Base-by-base conservation (phyloP, 2,888 invertebrate genomes). In the Subacronicta megacephala region DNA sequence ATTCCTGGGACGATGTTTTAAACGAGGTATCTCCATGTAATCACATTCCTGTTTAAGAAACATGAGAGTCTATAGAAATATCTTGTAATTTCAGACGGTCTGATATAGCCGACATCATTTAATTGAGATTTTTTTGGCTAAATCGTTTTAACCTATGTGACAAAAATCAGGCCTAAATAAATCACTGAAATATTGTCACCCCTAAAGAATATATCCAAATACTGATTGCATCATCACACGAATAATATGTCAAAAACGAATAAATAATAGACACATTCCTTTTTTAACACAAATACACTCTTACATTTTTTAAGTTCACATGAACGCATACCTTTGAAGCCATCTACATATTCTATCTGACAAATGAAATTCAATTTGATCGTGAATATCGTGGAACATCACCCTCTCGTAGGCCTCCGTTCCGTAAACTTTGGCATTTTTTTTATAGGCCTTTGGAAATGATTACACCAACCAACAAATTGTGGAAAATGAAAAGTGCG, bases 11-110 rank as follows among this genome's bases (percentile, higher is more conserved):
- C 61, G 54, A 55, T 62, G 45, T 69, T 72, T 63, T 51, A 56
- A 62, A 66, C 54, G 62, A 69, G 58, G 56, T 61, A 57, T 55
- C 46, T 66, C 64, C 64, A 62, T 43, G 53, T 68, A 72, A 68
- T 66, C 68, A 67, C 60, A 75, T 75, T 70, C 72, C 60, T 67
- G 59, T 53, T 56, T 70, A 58, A 62, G 53, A 51, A 63, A 73
- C 60, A 66, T 72, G 55, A 58, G 45, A 42, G 36, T 12, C 40
- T 43, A 55, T 58, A 62, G 59, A 51, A 59, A 59, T 62, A 54
- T 41, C 37, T 63, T 49, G 70, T 42, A 43, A 59, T 70, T 70
- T 59, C 6, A n/a, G 55, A 37, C 18, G 40, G 26, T 15, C 38
- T 15, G 33, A 35, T 26, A 9, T 9, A 26, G 23, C 1, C 7